Conservation (phyloP, 2,113 vertebrate genomes). For the Prunella himalayana region DNA sequence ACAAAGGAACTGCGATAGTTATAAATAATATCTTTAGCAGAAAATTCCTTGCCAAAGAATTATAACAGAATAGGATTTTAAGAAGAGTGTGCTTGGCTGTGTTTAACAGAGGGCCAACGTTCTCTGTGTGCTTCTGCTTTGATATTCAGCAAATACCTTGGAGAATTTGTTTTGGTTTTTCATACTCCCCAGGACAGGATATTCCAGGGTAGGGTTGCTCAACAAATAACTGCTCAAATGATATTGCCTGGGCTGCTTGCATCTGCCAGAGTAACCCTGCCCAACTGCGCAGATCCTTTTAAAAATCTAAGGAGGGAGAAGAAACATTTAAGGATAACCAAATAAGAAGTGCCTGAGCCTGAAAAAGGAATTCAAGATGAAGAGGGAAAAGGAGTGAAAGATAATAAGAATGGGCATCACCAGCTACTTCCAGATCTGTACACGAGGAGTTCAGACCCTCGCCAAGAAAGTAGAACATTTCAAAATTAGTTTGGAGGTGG, state of each 20-base stretch:
- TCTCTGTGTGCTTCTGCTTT: conserved; percentile 39
- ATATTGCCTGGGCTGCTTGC: conserved; percentile 19
- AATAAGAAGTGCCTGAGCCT: neutral
- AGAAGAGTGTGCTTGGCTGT: neutral
- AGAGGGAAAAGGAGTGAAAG: neutral
- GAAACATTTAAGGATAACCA: neutral
- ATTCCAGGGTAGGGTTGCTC: conserved; percentile 31
- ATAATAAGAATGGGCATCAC: neutral
- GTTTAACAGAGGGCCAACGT: neutral
- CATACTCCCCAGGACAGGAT: conserved; percentile 42
- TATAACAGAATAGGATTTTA: neutral
- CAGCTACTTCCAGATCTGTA: neutral
- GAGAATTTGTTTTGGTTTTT: conserved; percentile 44
- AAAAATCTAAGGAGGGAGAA: neutral
- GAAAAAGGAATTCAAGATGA: neutral
- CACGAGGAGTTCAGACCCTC: neutral
- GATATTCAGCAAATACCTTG: conserved; percentile 45
- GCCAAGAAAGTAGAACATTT: neutral
- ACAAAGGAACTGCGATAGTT: neutral
- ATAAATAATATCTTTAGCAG: neutral
- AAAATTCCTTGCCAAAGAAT: neutral
- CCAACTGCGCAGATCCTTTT: neutral
- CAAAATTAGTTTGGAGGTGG: conserved; percentile 19
- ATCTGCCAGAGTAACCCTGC: conserved; percentile 42
- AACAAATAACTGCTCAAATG: conserved; percentile 44